phyloP scores from a whole-genome alignment of 1,140 invertebrate species.

The Asbolus verrucosus region DNA sequence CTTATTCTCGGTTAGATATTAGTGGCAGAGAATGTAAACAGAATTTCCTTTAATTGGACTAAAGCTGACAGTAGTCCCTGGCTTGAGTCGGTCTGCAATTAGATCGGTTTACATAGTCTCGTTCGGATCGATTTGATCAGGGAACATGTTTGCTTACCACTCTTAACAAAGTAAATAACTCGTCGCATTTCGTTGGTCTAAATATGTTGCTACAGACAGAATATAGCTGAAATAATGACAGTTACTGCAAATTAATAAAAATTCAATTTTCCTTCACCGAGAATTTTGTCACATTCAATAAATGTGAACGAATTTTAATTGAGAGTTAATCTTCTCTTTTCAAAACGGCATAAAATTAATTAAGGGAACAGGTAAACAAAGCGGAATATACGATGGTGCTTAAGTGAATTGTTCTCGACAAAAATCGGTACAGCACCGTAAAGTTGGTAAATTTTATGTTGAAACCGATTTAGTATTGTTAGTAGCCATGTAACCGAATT shows the following conservation, averaged over 20 bases:
- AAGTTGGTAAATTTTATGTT: no score
- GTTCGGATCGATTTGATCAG: conserved; percentile 39
- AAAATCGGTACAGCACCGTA: no score
- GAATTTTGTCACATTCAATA: no score
- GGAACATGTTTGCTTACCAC: conserved; percentile 42
- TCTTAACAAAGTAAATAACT: conserved; percentile 38
- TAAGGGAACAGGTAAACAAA: no score
- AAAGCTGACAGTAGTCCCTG: conserved; percentile 29
- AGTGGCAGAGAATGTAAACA: conserved; percentile 27
- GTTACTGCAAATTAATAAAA: not conserved
- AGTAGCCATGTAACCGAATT: not conserved
- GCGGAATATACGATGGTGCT: no score
- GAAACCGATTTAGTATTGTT: conserved; percentile 5
- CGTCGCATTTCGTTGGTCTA: conserved; percentile 20
- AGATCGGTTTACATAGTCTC: conserved; percentile 43
- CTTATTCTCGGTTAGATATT: conserved; percentile 8
- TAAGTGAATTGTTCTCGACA: no score
- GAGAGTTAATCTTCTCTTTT: no score
- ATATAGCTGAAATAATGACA: not conserved
- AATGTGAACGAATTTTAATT: no score
- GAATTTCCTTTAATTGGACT: conserved; percentile 37
- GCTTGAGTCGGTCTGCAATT: conserved; percentile 43
- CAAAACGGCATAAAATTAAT: no score
- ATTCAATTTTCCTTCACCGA: not conserved
- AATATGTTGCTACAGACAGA: conserved; percentile 15